These are phyloP conservation scores for Agelaius phoeniceus DNA, from an alignment of 2,113 vertebrate species.

Conservation along the genomic window DNA sequence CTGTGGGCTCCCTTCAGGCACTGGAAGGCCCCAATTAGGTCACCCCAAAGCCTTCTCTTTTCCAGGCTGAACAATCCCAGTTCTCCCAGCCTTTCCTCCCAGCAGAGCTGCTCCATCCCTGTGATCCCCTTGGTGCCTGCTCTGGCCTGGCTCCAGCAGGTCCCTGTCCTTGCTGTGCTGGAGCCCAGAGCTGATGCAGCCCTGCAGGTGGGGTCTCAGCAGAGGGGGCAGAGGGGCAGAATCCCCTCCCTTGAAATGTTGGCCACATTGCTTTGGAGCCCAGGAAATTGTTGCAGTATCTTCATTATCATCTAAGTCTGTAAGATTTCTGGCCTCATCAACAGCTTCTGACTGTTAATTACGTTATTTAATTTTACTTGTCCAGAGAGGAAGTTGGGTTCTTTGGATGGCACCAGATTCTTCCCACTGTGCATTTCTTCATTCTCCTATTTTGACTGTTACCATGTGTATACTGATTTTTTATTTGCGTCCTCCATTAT, in stretches of 20 bases:
- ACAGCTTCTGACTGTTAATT: not conserved
- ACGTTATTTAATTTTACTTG: not conserved
- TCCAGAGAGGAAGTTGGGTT: not conserved
- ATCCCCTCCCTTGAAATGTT: not conserved
- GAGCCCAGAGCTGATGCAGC: not conserved
- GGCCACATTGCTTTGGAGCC: not conserved
- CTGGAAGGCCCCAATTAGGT: accelerated
- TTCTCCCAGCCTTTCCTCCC: not conserved
- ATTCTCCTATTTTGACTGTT: not conserved
- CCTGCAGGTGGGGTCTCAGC: not conserved
- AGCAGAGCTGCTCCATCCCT: not conserved
- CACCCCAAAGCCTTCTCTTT: accelerated
- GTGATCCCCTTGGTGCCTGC: not conserved
- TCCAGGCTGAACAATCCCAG: accelerated
- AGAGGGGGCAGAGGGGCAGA: not conserved
- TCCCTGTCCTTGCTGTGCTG: not conserved
- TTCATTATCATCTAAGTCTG: not conserved
- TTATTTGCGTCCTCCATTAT: not conserved
- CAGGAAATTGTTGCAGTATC: not conserved
- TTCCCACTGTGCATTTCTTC: not conserved
- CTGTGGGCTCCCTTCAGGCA: accelerated
- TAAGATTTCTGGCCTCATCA: not conserved
- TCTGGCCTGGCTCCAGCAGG: not conserved
- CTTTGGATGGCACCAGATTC: not conserved
- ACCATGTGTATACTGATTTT: not conserved